Base-by-base conservation (phyloP, 2,797 vertebrate species). In the Odontamblyopus lacepedii region DNA sequence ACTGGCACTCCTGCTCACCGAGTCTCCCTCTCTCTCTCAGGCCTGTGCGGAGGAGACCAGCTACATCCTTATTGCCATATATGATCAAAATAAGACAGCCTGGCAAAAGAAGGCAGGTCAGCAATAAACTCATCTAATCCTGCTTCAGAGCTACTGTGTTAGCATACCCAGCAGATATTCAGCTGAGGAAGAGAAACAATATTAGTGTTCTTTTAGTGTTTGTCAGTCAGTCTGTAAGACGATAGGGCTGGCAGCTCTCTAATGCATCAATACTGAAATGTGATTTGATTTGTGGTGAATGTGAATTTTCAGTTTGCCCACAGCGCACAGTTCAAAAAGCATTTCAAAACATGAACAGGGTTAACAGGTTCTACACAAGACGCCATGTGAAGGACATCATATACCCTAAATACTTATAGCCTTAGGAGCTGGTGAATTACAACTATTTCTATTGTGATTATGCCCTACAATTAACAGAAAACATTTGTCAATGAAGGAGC, bases 61-160 rank as follows among this genome's bases (percentile, higher is more conserved):
- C 79, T 78, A 73, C 74, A 87, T 87, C 85, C 78, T 76, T 83
- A 85, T 88, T 91, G 85, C 91, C 91, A 90, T 92, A 93, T 92
- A 92, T 89, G 90, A 89, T 90, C 90, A 92, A 92, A 89, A 91
- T 86, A 87, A 87, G 75, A 84, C 23, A 18, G 67, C 85, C 81
- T 87, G 87, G 86, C 84, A 88, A 63, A 71, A 86, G 78, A 79
- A 75, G 77, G 65, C 72, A 87, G 87, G 88, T 91, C 87, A 89
- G 86, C 83, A 85, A 83, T 88, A 87, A 90, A 87, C 86, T 87
- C 82, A 79, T 80, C 71, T 80, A 70, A 69, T 81, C 77, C 71
- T 84, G 80, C 11, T 50, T 81, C 81, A 74, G 62, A 70, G 84
- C 74, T 66, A 70, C 78, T 55, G 72, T 72, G 83, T 44, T 6